Conservation (phyloP, 2,888 invertebrate species). For the Seira sanloemensis region DNA sequence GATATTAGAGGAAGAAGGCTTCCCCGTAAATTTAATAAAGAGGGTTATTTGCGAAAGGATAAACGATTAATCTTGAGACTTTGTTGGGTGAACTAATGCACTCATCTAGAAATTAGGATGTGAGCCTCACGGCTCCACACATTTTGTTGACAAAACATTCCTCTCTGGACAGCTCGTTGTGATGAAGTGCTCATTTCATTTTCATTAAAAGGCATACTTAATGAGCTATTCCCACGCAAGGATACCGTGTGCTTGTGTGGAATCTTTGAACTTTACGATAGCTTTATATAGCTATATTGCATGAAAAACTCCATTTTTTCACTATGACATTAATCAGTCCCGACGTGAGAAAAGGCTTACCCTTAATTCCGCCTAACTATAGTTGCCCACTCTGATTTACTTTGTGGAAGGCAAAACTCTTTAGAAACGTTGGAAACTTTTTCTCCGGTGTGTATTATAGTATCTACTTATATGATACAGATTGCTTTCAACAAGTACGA, state of each 20-base stretch:
- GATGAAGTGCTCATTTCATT: constrained; percentile 8
- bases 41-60: constrained; percentile 10
- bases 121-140: neutral
- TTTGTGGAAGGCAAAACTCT: too few species aligned
- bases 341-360: too few species aligned
- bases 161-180: neutral
- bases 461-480: too few species aligned
- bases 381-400: too few species aligned
- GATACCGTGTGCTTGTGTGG: neutral
- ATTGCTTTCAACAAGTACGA: too few species aligned
- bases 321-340: too few species aligned
- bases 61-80: constrained; percentile 7
- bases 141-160: constrained; percentile 3
- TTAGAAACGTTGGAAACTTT: too few species aligned
- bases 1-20: neutral
- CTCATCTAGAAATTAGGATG: neutral
- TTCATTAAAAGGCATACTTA: constrained; percentile 5
- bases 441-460: too few species aligned
- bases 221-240: constrained; percentile 3
- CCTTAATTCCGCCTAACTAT: too few species aligned
- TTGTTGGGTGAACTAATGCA: neutral
- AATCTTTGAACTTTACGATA: too few species aligned
- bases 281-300: too few species aligned
- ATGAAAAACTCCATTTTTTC: too few species aligned
- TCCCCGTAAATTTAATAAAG: neutral